Percentiles rank a stretch among this genome's conserved stretches.
Conservation (phyloP, 2,113 vertebrate genomes). For the Oxyruncus cristatus region DNA sequence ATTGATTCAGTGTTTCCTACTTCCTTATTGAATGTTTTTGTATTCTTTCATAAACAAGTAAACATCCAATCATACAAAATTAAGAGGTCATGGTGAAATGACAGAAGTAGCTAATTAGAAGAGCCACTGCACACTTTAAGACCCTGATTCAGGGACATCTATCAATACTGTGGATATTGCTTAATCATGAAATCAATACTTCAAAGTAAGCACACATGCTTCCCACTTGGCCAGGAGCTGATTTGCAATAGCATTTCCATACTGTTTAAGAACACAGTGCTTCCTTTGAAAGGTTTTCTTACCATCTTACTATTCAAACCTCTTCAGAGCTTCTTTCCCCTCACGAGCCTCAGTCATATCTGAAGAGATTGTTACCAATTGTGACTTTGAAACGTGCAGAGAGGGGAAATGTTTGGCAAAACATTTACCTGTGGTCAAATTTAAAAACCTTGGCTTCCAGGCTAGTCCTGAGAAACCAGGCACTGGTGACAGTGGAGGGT, state of each 20-base stretch:
- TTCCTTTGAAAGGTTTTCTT: neutral
- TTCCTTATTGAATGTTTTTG: neutral
- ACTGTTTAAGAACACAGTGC: neutral
- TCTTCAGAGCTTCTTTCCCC: neutral
- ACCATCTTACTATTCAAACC: neutral
- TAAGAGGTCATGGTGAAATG: conserved; percentile 2
- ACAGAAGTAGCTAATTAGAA: conserved; percentile 34
- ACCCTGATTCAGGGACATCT: neutral
- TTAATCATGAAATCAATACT: conserved; percentile 51
- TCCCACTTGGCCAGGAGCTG: neutral
- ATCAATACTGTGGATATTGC: conserved; percentile 34
- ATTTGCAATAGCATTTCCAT: neutral
- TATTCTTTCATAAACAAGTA: conserved; percentile 13
- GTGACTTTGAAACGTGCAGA: neutral
- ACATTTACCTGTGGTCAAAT: neutral
- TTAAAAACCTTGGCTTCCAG: neutral
- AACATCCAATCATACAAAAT: neutral
- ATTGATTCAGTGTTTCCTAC: neutral
- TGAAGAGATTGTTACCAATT: neutral
- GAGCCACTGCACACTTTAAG: neutral
- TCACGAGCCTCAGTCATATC: neutral
- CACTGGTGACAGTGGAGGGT: neutral
- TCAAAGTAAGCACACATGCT: neutral
- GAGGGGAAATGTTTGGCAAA: neutral
- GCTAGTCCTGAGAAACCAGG: neutral